Evolutionary conservation across 1,140 invertebrate genomes (phyloP).

Genomic region (Lepidotrigona ventralis): DNA sequence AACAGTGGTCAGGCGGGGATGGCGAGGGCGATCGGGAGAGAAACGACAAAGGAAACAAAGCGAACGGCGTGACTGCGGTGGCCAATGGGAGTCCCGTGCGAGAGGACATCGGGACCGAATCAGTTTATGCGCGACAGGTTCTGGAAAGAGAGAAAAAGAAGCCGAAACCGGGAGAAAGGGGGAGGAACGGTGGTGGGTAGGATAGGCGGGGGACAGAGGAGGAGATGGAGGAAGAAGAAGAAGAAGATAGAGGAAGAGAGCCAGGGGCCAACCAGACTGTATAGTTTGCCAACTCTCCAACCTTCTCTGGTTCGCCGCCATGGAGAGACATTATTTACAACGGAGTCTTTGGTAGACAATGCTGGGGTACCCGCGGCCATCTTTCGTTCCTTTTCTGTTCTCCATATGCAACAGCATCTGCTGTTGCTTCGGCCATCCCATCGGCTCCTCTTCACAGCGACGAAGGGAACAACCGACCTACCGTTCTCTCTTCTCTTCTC

Average conservation of each 20-base stretch:
- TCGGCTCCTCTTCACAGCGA: conserved; percentile 44
- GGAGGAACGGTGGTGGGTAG: conserved; percentile 1
- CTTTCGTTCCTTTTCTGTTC: conserved; percentile 77
- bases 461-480: conserved; percentile 40
- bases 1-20: neutral
- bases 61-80: conserved; percentile 64
- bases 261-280: conserved; percentile 68
- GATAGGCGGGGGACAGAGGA: neutral
- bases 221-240: conserved; percentile 6
- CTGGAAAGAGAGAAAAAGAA: conserved; percentile 62
- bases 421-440: conserved; percentile 51
- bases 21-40: neutral
- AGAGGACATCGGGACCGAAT: conserved; percentile 73
- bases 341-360: conserved; percentile 76
- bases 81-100: conserved; percentile 67
- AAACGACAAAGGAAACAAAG: conserved; percentile 61
- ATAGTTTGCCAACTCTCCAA: conserved; percentile 68
- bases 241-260: conserved; percentile 51
- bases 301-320: conserved; percentile 71
- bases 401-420: conserved; percentile 78
- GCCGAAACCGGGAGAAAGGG: conserved; percentile 22
- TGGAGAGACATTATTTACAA: conserved; percentile 79
- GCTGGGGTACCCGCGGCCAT: conserved; percentile 72
- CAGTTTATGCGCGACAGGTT: conserved; percentile 78
- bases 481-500: neutral